Evolutionary conservation across 2,888 invertebrate species (phyloP).

Genomic region (Amiota communis): DNA sequence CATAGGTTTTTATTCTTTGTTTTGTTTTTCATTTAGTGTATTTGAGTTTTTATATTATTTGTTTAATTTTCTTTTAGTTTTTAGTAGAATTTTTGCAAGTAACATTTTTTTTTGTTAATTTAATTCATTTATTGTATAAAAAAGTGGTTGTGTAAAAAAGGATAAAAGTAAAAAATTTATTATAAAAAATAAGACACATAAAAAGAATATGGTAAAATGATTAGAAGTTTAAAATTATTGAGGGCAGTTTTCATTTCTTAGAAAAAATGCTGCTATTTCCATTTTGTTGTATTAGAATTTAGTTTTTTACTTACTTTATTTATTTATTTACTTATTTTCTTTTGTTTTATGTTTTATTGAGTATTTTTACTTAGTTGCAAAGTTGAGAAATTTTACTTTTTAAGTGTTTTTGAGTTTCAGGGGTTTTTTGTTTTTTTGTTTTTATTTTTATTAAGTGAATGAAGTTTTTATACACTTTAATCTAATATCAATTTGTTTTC

Average conservation of each 20-base stretch:
- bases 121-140: neutral
- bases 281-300: neutral
- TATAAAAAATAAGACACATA: neutral
- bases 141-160: neutral
- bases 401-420: constrained; percentile 23
- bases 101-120: neutral
- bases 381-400: constrained; percentile 7
- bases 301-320: neutral
- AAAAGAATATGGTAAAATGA: constrained; percentile 11
- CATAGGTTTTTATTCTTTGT: constrained; percentile 51
- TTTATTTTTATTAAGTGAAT: neutral
- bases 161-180: neutral
- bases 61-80: constrained; percentile 19
- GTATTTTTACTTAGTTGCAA: constrained; percentile 20
- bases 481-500: constrained; percentile 34
- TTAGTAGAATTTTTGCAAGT: neutral
- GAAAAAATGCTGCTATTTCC: constrained; percentile 3
- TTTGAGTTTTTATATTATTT: constrained; percentile 21
- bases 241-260: constrained; percentile 19
- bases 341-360: neutral
- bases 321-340: neutral
- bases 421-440: neutral
- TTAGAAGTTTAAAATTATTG: constrained; percentile 10
- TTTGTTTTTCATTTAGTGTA: constrained; percentile 33
- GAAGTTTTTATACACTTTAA: constrained; percentile 38